Percentiles rank a stretch among this genome's conserved stretches.
phyloP scores from a whole-genome alignment of 2,797 vertebrate species.

The Gymnodraco acuticeps region DNA sequence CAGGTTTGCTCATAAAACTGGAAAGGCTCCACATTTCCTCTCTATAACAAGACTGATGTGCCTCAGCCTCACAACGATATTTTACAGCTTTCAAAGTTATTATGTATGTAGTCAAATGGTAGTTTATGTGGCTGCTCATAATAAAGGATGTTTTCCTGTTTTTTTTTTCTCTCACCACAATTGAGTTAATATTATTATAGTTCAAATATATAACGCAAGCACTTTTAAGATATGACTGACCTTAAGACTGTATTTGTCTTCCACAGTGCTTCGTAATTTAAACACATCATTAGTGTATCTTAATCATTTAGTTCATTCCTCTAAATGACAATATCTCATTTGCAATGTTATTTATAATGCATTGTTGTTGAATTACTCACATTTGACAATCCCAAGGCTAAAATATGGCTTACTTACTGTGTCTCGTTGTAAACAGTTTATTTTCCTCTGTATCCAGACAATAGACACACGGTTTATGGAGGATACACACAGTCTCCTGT shows the following conservation, averaged over 20 bases:
- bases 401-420: slow-evolving; percentile 5
- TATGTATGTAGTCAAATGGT: slow-evolving; percentile 1
- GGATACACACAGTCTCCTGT: slow-evolving; percentile 6
- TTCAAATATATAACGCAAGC: background rate
- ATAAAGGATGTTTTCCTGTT: slow-evolving; percentile 2
- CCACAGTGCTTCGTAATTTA: background rate
- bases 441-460: slow-evolving; percentile 10
- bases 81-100: slow-evolving; percentile 20
- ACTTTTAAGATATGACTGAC: background rate
- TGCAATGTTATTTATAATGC: background rate
- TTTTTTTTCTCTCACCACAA: background rate
- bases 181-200: background rate
- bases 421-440: slow-evolving; percentile 7
- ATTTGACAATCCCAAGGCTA: background rate
- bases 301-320: background rate
- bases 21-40: slow-evolving; percentile 10
- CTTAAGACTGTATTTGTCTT: background rate
- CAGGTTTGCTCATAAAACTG: slow-evolving; percentile 39
- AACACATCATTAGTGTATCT: background rate
- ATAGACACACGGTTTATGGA: slow-evolving; percentile 17
- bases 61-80: background rate
- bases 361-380: background rate
- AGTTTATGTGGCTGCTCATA: background rate
- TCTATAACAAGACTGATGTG: background rate
- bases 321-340: slow-evolving; percentile 12